Conservation (phyloP, 2,113 vertebrate species). For the Myotis davidii region DNA sequence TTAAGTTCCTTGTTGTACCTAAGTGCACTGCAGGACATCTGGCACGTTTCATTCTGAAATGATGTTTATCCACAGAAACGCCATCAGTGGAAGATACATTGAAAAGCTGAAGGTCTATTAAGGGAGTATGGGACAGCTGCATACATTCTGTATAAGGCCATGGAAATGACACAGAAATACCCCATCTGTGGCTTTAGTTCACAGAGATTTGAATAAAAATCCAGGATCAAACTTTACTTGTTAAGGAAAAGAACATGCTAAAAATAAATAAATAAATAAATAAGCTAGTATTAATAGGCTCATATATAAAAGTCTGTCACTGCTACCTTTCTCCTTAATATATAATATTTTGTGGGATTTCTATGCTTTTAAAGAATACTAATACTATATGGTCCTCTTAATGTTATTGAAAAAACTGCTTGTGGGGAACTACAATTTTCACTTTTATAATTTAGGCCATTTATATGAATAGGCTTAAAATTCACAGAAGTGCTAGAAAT, state of each 20-base stretch:
- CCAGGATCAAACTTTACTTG: slow-evolving; percentile 70
- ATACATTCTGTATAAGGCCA: slow-evolving; percentile 77
- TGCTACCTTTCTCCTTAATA: slow-evolving; percentile 39
- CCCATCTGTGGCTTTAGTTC: slow-evolving; percentile 79
- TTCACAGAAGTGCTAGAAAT: slow-evolving; percentile 64
- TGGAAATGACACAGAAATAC: slow-evolving; percentile 80
- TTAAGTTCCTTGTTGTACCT: slow-evolving; percentile 74
- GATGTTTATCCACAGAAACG: slow-evolving; percentile 81
- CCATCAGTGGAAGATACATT: slow-evolving; percentile 81
- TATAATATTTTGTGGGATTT: slow-evolving; percentile 55
- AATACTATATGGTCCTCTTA: slow-evolving; percentile 20
- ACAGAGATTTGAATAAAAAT: slow-evolving; percentile 77
- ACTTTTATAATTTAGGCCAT: slow-evolving; percentile 64
- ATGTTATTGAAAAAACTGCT: slow-evolving; percentile 33
- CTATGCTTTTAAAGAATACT: slow-evolving; percentile 54
- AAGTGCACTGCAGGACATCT: slow-evolving; percentile 74
- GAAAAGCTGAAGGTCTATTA: slow-evolving; percentile 81
- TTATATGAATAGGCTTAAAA: slow-evolving; percentile 76
- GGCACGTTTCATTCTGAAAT: slow-evolving; percentile 78
- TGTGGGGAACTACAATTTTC: slow-evolving; percentile 33
- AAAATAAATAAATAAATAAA: background rate
- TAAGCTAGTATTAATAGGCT: slow-evolving; percentile 33
- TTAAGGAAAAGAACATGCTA: slow-evolving; percentile 63
- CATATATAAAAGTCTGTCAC: slow-evolving; percentile 29
- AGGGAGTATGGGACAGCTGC: slow-evolving; percentile 80